phyloP scores from a whole-genome alignment of 2,797 vertebrate genomes.

The Micromesistius poutassou region DNA sequence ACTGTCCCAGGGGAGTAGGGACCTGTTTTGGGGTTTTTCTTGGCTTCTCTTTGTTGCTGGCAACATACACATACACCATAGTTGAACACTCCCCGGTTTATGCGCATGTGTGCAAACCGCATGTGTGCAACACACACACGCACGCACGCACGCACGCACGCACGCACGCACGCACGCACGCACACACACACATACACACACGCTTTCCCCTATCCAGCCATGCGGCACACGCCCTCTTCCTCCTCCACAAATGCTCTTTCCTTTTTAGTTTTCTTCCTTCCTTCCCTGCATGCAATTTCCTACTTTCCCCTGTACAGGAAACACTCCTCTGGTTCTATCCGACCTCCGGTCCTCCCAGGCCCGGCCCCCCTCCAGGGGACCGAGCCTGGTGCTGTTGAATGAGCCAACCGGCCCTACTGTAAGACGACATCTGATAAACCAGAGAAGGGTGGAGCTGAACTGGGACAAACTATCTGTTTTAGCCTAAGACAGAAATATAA shows the following conservation, averaged over 20 bases:
- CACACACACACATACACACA: slow-evolving; percentile 4
- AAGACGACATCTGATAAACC: neutral
- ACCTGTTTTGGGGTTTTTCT: neutral
- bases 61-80: neutral
- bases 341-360: neutral
- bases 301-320: neutral
- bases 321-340: neutral
- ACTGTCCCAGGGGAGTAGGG: neutral
- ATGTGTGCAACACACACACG: neutral
- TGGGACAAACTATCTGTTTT: slow-evolving; percentile 10
- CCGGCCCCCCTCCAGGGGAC: neutral
- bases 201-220: neutral
- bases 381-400: too few relatives aligned
- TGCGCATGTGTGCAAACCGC: neutral
- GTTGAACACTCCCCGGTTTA: neutral
- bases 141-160: slow-evolving; percentile 1
- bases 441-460: neutral
- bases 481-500: slow-evolving; percentile 15
- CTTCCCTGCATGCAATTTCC: neutral
- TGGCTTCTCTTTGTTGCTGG: neutral
- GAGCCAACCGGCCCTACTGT: too few relatives aligned
- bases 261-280: neutral
- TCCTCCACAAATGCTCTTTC: neutral
- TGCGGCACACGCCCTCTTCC: neutral
- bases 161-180: slow-evolving; percentile 7